These are phyloP conservation scores for Xyliphius kryptos DNA, from an alignment of 2,113 vertebrate genomes.

Conservation along the genomic window DNA sequence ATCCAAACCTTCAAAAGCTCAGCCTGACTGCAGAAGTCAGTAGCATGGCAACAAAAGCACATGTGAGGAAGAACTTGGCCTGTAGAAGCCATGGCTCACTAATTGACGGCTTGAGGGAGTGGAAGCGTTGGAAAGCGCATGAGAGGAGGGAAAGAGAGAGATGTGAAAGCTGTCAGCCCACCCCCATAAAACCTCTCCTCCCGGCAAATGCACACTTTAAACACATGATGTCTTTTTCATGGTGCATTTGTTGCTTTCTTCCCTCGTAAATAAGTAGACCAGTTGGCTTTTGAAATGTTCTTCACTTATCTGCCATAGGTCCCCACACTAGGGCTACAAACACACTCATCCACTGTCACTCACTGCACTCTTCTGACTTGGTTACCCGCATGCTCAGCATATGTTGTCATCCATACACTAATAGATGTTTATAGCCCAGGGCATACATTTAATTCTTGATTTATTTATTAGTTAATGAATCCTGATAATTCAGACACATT, in stretches of 20 bases:
- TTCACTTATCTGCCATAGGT: slow-evolving; percentile 29
- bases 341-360: slow-evolving; percentile 22
- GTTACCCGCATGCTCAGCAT: slow-evolving; percentile 18
- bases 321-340: slow-evolving; percentile 25
- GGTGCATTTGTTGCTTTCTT: slow-evolving; percentile 30
- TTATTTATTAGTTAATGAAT: too few species aligned
- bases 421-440: slow-evolving; percentile 53
- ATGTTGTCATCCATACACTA: slow-evolving; percentile 43
- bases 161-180: slow-evolving; percentile 52
- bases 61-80: slow-evolving; percentile 55
- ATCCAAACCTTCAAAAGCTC: slow-evolving; percentile 64
- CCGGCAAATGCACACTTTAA: slow-evolving; percentile 35
- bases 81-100: slow-evolving; percentile 54
- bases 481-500: too few species aligned
- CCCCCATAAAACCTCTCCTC: slow-evolving; percentile 39
- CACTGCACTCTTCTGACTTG: neutral
- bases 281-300: slow-evolving; percentile 36
- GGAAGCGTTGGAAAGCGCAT: slow-evolving; percentile 45
- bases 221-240: slow-evolving; percentile 32
- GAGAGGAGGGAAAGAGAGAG: slow-evolving; percentile 43
- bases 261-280: slow-evolving; percentile 34
- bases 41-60: slow-evolving; percentile 56
- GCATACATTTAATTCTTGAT: slow-evolving; percentile 65
- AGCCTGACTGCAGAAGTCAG: slow-evolving; percentile 43
- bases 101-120: slow-evolving; percentile 67